phyloP scores from a whole-genome alignment of 2,113 vertebrate species.

The Amblyornis subalaris region DNA sequence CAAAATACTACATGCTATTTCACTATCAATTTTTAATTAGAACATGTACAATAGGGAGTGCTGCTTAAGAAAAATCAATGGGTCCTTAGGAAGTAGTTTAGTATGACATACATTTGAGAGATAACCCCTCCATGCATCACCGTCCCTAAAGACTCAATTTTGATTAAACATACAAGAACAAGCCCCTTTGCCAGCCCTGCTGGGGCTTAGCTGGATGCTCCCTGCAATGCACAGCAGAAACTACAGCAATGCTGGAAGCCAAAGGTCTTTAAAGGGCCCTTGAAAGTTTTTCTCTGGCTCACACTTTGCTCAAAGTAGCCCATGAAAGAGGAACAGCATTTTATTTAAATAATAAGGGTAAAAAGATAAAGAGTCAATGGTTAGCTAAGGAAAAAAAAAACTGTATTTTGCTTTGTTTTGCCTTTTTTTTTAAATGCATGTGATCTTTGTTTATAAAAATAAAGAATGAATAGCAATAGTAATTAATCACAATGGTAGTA shows the following conservation, averaged over 20 bases:
- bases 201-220: neutral
- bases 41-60: neutral
- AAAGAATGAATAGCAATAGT: neutral
- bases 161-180: neutral
- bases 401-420: neutral
- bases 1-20: neutral
- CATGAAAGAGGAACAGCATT: neutral
- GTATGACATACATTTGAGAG: neutral
- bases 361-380: neutral
- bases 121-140: neutral
- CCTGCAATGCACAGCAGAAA: neutral
- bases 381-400: neutral
- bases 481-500: neutral
- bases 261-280: neutral
- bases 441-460: neutral
- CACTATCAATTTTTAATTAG: conserved; percentile 52
- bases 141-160: neutral
- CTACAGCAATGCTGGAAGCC: neutral
- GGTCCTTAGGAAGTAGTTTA: conserved; percentile 15
- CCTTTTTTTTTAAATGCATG: neutral
- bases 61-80: conserved; percentile 32
- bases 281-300: neutral
- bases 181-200: neutral
- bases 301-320: neutral
- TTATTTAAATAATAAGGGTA: neutral